phyloP scores from a whole-genome alignment of 2,888 invertebrate species.

The Lasioglossum pauxillum region DNA sequence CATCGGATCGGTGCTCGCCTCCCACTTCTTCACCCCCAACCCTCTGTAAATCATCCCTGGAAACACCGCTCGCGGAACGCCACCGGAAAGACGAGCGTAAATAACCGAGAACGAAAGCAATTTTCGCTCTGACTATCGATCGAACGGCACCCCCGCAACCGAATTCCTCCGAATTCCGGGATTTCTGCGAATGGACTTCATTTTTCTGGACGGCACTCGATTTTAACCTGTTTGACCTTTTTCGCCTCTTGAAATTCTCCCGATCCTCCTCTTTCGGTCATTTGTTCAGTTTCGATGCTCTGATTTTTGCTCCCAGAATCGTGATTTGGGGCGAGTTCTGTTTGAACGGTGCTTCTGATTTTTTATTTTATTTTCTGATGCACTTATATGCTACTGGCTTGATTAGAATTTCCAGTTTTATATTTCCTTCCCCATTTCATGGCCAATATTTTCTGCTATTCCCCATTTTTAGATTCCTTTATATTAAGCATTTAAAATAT shows the following conservation, averaged over 20 bases:
- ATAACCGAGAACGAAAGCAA: slow-evolving; percentile 33
- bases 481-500: no score
- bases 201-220: neutral
- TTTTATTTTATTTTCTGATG: no score
- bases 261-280: neutral
- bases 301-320: no score
- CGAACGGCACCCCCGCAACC: neutral
- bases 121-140: slow-evolving; percentile 33
- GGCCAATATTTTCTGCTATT: no score
- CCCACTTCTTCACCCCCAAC: no score
- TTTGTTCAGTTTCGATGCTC: neutral
- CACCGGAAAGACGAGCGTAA: slow-evolving; percentile 22
- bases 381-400: no score
- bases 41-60: slow-evolving; percentile 37
- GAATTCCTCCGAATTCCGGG: neutral
- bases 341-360: no score
- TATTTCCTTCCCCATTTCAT: no score
- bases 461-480: no score
- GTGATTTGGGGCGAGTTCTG: no score
- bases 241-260: neutral
- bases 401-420: no score
- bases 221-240: neutral
- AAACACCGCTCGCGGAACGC: slow-evolving; percentile 3
- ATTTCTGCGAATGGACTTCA: neutral
- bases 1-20: neutral